Evolutionary conservation across 1,140 invertebrate species (phyloP).

Genomic region (Scaptomyza graminum): DNA sequence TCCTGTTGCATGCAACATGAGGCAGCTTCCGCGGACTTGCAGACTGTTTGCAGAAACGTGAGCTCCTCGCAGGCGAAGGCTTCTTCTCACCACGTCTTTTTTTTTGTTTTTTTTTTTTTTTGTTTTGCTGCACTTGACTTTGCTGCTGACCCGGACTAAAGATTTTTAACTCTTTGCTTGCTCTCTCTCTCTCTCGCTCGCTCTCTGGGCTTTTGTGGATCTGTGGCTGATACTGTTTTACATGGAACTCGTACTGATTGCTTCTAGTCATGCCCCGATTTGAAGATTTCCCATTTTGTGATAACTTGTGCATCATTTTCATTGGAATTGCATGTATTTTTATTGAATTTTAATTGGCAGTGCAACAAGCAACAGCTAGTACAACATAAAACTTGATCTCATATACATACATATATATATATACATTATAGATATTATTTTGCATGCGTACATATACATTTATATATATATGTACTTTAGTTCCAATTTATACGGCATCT

Average conservation of each 20-base stretch:
- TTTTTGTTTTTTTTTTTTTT: no score
- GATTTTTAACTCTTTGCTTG: conserved; percentile 66
- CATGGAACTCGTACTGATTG: conserved; percentile 84
- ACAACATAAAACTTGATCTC: conserved; percentile 21
- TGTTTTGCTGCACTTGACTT: conserved; percentile 70
- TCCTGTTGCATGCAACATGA: conserved; percentile 67
- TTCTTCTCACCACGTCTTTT: conserved; percentile 18
- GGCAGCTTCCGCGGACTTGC: conserved; percentile 51
- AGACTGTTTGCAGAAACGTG: conserved; percentile 22
- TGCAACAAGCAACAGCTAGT: conserved; percentile 30
- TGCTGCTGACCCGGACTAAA: conserved; percentile 71
- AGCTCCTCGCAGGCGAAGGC: conserved; percentile 27
- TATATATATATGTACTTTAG: not conserved
- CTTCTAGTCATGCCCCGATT: conserved; percentile 83
- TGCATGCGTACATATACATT: not conserved
- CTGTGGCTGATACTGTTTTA: conserved; percentile 73
- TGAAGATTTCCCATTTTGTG: conserved; percentile 70
- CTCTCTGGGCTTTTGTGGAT: conserved; percentile 27
- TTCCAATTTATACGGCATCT: not conserved
- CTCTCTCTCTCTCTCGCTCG: conserved; percentile 9
- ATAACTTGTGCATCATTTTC: conserved; percentile 72
- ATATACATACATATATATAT: not conserved
- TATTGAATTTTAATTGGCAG: conserved; percentile 79
- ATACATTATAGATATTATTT: not conserved
- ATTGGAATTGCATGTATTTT: conserved; percentile 74